phyloP scores from a whole-genome alignment of 2,888 invertebrate species.

The Emmelina monodactyla region DNA sequence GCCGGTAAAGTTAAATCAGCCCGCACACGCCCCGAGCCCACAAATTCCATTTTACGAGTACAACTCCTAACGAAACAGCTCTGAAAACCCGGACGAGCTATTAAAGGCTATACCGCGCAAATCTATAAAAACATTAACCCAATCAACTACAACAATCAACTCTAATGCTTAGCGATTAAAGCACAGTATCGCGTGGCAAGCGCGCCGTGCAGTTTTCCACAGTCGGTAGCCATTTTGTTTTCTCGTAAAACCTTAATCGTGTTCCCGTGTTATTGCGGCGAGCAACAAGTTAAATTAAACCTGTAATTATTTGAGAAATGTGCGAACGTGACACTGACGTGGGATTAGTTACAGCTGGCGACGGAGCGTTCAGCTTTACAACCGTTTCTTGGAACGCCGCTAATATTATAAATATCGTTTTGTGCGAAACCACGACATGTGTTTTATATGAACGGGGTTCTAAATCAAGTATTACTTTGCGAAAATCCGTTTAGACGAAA shows the following conservation, averaged over 20 bases:
- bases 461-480: too few relatives aligned
- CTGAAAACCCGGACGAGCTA: constrained; percentile 39
- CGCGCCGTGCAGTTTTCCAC: constrained; percentile 22
- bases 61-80: constrained; percentile 38
- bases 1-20: constrained; percentile 6
- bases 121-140: constrained; percentile 29
- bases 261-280: constrained; percentile 40
- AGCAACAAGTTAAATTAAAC: constrained; percentile 57
- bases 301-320: constrained; percentile 38
- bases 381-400: too few relatives aligned
- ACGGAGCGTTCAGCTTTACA: too few relatives aligned
- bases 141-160: constrained; percentile 26
- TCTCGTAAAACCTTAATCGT: constrained; percentile 57
- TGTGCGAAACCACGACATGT: too few relatives aligned
- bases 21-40: constrained; percentile 17
- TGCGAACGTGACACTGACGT: background rate
- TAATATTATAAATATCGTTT: too few relatives aligned
- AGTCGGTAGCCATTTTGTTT: constrained; percentile 40
- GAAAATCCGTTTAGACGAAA: too few relatives aligned
- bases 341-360: background rate
- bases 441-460: too few relatives aligned
- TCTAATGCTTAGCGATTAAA: constrained; percentile 22
- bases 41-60: constrained; percentile 43
- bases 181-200: constrained; percentile 20
- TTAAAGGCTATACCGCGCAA: constrained; percentile 52